Percentiles rank a stretch among this genome's conserved stretches.
Evolutionary conservation across 2,888 invertebrate species (phyloP).

Genomic region (Scrobipalpa costella): DNA sequence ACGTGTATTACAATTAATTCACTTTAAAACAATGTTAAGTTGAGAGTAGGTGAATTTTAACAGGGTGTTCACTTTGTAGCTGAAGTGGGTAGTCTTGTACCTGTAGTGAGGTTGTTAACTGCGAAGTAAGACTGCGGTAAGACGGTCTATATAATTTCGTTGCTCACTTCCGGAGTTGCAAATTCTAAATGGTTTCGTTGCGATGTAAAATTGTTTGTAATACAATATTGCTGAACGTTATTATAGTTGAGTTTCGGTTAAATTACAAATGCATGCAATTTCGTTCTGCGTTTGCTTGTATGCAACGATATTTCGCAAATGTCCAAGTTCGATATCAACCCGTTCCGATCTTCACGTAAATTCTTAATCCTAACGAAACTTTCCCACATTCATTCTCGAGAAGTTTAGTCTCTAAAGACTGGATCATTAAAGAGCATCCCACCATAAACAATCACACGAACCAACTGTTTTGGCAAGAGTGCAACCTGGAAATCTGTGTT

Average conservation of each 20-base stretch:
- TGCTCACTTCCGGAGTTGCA: not conserved
- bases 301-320: not conserved
- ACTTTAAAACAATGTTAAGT: slow-evolving; percentile 55
- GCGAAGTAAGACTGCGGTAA: slow-evolving; percentile 11
- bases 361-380: not conserved
- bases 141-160: slow-evolving; percentile 1
- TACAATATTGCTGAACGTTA: not conserved
- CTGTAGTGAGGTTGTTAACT: not conserved
- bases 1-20: slow-evolving; percentile 70
- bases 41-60: slow-evolving; percentile 33
- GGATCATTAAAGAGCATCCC: slow-evolving; percentile 9
- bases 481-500: slow-evolving; percentile 32
- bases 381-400: not conserved
- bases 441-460: slow-evolving; percentile 20
- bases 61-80: slow-evolving; percentile 28
- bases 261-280: not conserved
- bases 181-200: not conserved
- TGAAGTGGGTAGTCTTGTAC: slow-evolving; percentile 8
- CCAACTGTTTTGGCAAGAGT: slow-evolving; percentile 27
- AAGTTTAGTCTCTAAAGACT: slow-evolving; percentile 4
- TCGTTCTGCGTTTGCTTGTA: not conserved
- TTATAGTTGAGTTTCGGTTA: not conserved
- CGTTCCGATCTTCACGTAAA: not conserved
- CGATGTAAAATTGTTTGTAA: not conserved
- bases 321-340: not conserved